phyloP scores from a whole-genome alignment of 2,888 invertebrate species.

The Steinernema carpocapsae region DNA sequence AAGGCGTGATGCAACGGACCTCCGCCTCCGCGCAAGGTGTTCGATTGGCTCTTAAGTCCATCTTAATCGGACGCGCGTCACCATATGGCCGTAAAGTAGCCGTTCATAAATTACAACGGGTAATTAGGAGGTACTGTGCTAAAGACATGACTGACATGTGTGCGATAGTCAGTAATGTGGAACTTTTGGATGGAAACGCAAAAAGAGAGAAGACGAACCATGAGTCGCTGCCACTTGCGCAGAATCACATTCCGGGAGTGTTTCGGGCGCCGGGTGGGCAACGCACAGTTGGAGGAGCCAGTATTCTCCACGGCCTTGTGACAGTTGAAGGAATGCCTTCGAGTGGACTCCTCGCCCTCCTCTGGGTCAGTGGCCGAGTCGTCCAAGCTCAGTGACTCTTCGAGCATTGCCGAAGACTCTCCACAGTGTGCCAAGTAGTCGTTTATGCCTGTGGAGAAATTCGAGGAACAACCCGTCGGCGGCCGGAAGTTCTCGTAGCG shows the following conservation, averaged over 20 bases:
- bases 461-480: neutral
- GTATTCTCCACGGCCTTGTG: neutral
- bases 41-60: neutral
- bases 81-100: slow-evolving; percentile 10
- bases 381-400: neutral
- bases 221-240: slow-evolving; percentile 10
- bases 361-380: neutral
- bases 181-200: neutral
- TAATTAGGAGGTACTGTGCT: neutral
- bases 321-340: neutral
- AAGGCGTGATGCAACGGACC: slow-evolving; percentile 1
- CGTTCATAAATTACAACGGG: neutral
- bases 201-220: slow-evolving; percentile 11
- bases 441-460: slow-evolving; percentile 2
- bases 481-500: slow-evolving; percentile 32
- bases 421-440: slow-evolving; percentile 16
- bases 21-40: slow-evolving; percentile 14
- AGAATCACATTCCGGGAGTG: slow-evolving; percentile 15
- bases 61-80: neutral
- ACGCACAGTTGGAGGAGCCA: neutral
- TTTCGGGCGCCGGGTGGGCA: slow-evolving; percentile 8
- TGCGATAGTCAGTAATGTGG: neutral
- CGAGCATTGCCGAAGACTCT: neutral
- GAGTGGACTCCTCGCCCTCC: neutral
- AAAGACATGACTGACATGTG: neutral